Evolutionary conservation across 2,797 vertebrate species (phyloP).

Genomic region (Limosa lapponica): DNA sequence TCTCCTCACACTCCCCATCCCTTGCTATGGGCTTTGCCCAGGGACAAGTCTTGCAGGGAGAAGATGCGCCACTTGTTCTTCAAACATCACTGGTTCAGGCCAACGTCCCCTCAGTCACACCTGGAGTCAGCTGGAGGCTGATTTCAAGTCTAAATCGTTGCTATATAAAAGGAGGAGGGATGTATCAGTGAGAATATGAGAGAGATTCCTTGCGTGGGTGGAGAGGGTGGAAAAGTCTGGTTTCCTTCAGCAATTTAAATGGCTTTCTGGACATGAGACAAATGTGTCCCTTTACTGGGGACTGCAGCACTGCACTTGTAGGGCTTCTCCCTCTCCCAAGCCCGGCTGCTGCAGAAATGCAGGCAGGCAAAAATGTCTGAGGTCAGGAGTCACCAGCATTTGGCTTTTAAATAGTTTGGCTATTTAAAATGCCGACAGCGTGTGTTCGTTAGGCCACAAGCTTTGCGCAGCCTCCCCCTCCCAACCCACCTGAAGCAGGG

Average conservation of each 20-base stretch:
- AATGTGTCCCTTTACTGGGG: fast-evolving
- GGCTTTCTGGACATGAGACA: background rate
- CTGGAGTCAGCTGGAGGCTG: background rate
- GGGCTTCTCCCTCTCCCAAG: background rate
- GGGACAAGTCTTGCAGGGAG: background rate
- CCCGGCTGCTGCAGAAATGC: background rate
- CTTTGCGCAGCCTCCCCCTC: background rate
- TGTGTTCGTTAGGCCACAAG: background rate
- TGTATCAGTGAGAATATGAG: background rate
- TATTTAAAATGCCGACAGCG: background rate
- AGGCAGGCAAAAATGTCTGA: background rate
- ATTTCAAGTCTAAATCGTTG: background rate
- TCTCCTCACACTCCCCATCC: background rate
- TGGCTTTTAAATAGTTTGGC: background rate
- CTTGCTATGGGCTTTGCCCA: background rate
- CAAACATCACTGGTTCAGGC: background rate
- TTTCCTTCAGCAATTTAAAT: background rate
- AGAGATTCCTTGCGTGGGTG: background rate
- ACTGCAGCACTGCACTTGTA: fast-evolving
- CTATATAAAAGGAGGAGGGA: background rate
- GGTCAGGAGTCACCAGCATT: background rate
- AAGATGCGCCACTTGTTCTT: background rate
- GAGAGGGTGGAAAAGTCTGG: background rate
- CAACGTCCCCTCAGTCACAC: background rate
- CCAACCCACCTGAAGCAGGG: background rate